Conservation (phyloP, 2,888 invertebrate species). For the Hermaeophaga mercurialis region DNA sequence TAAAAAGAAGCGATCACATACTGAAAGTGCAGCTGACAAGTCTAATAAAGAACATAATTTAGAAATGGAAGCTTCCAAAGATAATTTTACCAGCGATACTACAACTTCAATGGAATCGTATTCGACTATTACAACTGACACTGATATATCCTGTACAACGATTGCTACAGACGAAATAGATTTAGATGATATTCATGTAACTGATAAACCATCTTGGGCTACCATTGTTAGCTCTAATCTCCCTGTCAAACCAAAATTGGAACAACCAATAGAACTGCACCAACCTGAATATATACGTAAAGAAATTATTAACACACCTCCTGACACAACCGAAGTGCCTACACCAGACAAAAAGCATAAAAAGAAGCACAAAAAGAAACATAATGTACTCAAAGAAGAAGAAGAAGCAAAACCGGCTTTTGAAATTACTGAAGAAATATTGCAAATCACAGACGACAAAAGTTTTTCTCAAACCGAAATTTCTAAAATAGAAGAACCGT, state of each 20-base stretch:
- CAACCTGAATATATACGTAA: neutral
- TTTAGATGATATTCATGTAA: neutral
- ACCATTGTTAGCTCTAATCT: constrained; percentile 30
- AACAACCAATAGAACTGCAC: no score
- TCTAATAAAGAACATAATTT: neutral
- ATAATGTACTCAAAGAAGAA: constrained; percentile 24
- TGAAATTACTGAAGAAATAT: constrained; percentile 35
- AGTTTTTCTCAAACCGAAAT: no score
- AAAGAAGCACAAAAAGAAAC: constrained; percentile 36
- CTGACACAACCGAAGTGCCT: constrained; percentile 11
- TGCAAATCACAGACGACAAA: constrained; percentile 27
- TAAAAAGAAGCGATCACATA: constrained; percentile 11
- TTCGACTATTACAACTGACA: constrained; percentile 1
- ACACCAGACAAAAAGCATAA: constrained; percentile 28
- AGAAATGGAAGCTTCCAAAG: neutral
- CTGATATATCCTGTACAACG: neutral
- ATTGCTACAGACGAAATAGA: constrained; percentile 1
- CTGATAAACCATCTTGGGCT: constrained; percentile 27
- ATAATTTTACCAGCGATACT: neutral
- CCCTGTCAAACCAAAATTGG: constrained; percentile 16
- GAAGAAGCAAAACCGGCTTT: constrained; percentile 32
- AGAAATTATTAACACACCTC: constrained; percentile 1
- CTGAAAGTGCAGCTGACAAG: neutral
- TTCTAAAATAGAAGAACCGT: neutral
- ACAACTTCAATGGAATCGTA: neutral